Base-by-base conservation (phyloP, 1,140 invertebrate genomes). In the Panulirus ornatus region DNA sequence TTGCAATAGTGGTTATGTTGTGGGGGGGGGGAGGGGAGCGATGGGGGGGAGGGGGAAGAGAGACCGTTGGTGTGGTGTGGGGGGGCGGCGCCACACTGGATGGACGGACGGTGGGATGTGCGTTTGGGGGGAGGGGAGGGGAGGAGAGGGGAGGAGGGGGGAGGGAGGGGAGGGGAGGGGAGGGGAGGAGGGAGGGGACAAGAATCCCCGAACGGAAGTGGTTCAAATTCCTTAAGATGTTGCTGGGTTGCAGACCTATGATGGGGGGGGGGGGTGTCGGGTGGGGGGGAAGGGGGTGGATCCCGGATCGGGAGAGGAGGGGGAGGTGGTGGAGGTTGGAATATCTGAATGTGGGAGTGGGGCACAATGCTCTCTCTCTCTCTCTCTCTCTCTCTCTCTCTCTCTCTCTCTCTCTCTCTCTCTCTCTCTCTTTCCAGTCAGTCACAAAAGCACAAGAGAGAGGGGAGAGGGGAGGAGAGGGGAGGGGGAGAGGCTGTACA, bases 141-240 rank as follows among this genome's bases (percentile, higher is more conserved):
- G 63, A 19, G 5, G 22, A 22, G 63, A 22, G 22, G 63, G 63
- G 63, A 66, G 63, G 22, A 22, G 44, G 5, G 14, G 44, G 44
- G 44, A 47, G 44, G 44, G 14, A 14, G 44, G n/a, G n/a, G n/a
- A n/a, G n/a, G n/a, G n/a, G 19, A 58, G 0, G 54, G 5, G 54
- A 22, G 58, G 58, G 58, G 6, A 0, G 58, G n/a, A 58, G 19
- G 58, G 27, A 27, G 27, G 16, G 58, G 58, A n/a, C 1, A 27
- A 66, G 58, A 30, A 66, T 66, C 58, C 27, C n/a, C 16, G 54
- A 58, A 58, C 54, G 27, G 58, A 66, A 66, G 58, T 66, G 1
- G n/a, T 30, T 66, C n/a, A 66, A 66, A 66, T 66, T 30, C 58
- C 58, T 66, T 5, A 30, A 66, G 58, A 30, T 66, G 58, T 66